Conservation (phyloP, 2,797 vertebrate genomes). For the Microctenopoma lineatum region DNA sequence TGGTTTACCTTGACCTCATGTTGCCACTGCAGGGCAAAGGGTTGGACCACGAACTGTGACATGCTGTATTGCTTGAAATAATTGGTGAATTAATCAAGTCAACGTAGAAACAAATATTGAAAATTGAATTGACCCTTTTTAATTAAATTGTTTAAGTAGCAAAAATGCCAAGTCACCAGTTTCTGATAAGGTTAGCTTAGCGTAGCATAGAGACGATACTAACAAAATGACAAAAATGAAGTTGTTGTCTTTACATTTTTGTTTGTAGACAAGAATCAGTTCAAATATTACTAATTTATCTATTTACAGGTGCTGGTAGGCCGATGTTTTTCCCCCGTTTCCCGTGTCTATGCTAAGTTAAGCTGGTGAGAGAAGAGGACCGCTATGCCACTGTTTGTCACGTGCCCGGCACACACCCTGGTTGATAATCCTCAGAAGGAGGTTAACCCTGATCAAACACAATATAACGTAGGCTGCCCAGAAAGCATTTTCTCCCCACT, state of each 20-base stretch:
- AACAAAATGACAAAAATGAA: no score
- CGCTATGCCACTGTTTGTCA: conserved; percentile 50
- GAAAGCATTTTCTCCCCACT: conserved; percentile 52
- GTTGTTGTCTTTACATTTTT: no score
- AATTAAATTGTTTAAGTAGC: background rate
- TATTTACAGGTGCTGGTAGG: no score
- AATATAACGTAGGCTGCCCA: conserved; percentile 70
- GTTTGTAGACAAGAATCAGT: no score
- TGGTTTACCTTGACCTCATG: conserved; percentile 56
- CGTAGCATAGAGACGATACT: no score
- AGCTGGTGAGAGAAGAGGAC: conserved; percentile 47
- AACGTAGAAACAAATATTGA: background rate
- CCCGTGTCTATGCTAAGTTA: background rate
- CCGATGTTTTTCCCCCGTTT: no score
- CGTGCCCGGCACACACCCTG: conserved; percentile 47
- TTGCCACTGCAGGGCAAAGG: conserved; percentile 2
- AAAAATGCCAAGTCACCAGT: background rate
- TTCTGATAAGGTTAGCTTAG: no score
- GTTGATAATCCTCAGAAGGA: conserved; percentile 71
- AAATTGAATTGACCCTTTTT: background rate
- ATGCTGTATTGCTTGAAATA: background rate
- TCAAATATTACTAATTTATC: no score
- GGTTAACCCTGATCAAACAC: conserved; percentile 75
- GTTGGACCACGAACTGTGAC: conserved; percentile 1
- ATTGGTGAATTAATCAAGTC: background rate